Evolutionary conservation across 2,797 vertebrate genomes (phyloP), one percentile per base, ranked within the genome.

Genomic region (Diplodus puntazzo): DNA sequence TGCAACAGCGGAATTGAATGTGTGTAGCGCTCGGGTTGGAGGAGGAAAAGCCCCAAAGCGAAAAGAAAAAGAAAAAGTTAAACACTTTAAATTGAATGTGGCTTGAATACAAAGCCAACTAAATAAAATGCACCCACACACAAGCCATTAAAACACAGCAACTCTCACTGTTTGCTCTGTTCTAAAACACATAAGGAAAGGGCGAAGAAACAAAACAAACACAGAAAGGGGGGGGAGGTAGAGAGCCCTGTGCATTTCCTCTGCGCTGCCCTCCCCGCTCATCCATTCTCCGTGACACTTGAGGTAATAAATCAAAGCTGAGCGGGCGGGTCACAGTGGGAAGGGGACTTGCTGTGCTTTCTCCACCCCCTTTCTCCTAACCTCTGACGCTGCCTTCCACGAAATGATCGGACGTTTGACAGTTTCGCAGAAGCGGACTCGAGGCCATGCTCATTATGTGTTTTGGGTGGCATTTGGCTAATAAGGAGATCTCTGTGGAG

Each of bases 231-330:
- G 25, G 58, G 61, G 25, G 27, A n/a, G 59, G 50, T 45, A 63
- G 48, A 50, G 12, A 14, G 53, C 17, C 21, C 30, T 46, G 68
- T 58, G 46, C 65, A 42, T 74, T 77, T 83, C 81, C 89, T 87
- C 88, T 63, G 75, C 77, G 49, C 67, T 87, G 82, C 85, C 91
- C 89, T 92, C 89, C 92, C 85, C 61, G 76, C 73, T 88, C 88
- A 92, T 92, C 90, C 85, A 89, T 93, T 93, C 89, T 92, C 88
- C 39, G 21, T 81, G 87, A 92, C 92, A 92, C 87, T 81, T 73
- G 71, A 67, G 82, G 92, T 92, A 84, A 95, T 95, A 94, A 95
- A 95, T 95, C 93, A 94, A 90, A 89, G 89, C 88, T 55, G 81
- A 88, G 87, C 80, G 72, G 86, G 80, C 87, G 88, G 80, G 82